Evolutionary conservation across 2,888 invertebrate species (phyloP).

Genomic region (Apomyelois bistriatella): DNA sequence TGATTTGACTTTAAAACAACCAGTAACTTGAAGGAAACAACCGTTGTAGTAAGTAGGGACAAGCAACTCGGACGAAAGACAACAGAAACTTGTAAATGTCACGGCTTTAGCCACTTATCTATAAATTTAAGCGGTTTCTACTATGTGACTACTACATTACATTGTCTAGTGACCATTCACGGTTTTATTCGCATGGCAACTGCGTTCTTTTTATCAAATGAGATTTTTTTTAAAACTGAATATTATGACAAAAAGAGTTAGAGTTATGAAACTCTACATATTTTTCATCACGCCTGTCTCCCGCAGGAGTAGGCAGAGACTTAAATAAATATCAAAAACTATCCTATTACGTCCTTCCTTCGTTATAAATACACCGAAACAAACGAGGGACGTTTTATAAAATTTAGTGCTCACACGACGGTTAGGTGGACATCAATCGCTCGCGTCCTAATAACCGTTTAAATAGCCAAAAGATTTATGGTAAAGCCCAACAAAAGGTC

Average conservation of each 20-base stretch:
- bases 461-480: slow-evolving; percentile 74
- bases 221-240: too few species aligned
- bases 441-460: slow-evolving; percentile 73
- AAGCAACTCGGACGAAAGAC: background rate
- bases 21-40: background rate
- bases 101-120: background rate
- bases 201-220: too few species aligned
- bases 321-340: too few species aligned
- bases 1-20: background rate
- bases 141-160: too few species aligned
- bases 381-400: slow-evolving; percentile 21
- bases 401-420: slow-evolving; percentile 42
- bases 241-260: too few species aligned
- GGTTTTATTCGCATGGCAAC: too few species aligned
- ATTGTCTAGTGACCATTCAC: too few species aligned
- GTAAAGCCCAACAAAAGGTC: slow-evolving; percentile 71
- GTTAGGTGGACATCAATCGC: slow-evolving; percentile 63
- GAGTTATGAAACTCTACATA: too few species aligned
- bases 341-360: background rate
- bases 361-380: background rate
- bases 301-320: too few species aligned
- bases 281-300: too few species aligned
- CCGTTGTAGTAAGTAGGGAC: background rate
- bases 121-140: background rate
- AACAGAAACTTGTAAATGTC: background rate